phyloP scores from a whole-genome alignment of 1,140 invertebrate genomes.

The Drosophila grimshawi region DNA sequence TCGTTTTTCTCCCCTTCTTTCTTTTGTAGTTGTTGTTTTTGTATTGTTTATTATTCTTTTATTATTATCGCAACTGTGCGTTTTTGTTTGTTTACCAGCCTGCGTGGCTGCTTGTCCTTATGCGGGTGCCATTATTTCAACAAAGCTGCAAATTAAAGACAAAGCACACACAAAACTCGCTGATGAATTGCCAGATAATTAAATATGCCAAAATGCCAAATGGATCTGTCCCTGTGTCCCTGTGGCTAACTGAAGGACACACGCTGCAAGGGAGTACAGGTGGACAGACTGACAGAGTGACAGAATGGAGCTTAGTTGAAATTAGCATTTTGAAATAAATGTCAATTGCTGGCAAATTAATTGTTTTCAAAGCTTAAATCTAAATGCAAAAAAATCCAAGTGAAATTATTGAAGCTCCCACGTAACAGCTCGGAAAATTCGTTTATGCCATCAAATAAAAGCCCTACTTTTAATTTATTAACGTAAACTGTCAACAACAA shows the following conservation, averaged over 20 bases:
- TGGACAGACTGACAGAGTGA: constrained; percentile 14
- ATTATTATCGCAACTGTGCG: constrained; percentile 49
- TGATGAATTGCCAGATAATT: constrained; percentile 58
- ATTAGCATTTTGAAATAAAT: constrained; percentile 42
- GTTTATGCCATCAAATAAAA: not conserved
- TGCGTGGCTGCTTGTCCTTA: constrained; percentile 7
- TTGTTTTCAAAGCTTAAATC: constrained; percentile 8
- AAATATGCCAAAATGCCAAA: constrained; percentile 52
- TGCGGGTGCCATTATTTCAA: constrained; percentile 43
- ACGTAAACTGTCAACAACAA: too few relatives aligned
- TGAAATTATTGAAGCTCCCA: not conserved
- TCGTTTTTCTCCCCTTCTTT: not conserved
- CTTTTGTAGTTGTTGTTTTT: not conserved
- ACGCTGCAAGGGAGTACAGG: not conserved
- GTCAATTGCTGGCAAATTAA: constrained; percentile 22
- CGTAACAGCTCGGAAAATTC: not conserved
- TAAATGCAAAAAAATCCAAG: not conserved
- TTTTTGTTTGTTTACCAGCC: constrained; percentile 7
- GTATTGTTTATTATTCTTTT: constrained; percentile 54
- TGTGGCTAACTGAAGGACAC: constrained; percentile 6
- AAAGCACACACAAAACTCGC: constrained; percentile 36
- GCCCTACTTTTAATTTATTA: not conserved
- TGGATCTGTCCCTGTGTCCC: constrained; percentile 17
- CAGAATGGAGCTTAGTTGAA: constrained; percentile 11
- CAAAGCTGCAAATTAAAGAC: constrained; percentile 43